These are phyloP conservation scores for Chrysolina haemoptera DNA, from an alignment of 2,888 invertebrate genomes.

Conservation along the genomic window DNA sequence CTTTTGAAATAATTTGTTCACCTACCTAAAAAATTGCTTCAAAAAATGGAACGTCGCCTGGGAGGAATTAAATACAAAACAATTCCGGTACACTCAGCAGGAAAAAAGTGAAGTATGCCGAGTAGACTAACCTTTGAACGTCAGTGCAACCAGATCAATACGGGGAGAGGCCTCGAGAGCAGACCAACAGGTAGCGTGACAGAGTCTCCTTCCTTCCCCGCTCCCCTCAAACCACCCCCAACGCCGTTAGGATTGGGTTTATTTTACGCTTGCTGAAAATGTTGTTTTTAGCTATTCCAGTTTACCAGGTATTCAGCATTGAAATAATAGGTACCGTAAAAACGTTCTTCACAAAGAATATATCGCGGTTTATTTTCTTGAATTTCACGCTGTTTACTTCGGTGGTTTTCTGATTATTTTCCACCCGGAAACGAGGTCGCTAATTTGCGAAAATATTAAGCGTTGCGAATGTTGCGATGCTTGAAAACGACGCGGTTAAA, in stretches of 20 bases:
- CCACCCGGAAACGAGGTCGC: neutral
- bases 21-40: too few relatives aligned
- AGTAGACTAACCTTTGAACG: constrained; percentile 58
- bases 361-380: constrained; percentile 21
- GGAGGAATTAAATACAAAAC: neutral
- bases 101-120: constrained; percentile 7
- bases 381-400: constrained; percentile 23
- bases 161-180: constrained; percentile 61
- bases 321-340: constrained; percentile 36
- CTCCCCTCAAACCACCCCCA: constrained; percentile 18
- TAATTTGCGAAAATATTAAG: neutral
- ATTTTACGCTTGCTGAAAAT: constrained; percentile 22
- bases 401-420: constrained; percentile 7
- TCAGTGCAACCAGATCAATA: constrained; percentile 60
- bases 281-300: constrained; percentile 28
- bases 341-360: constrained; percentile 33
- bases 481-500: too few relatives aligned
- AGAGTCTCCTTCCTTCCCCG: constrained; percentile 50
- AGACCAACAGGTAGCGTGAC: constrained; percentile 65
- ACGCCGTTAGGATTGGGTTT: constrained; percentile 21
- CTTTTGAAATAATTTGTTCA: too few relatives aligned
- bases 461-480: neutral
- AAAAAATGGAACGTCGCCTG: neutral
- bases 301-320: constrained; percentile 35
- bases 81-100: neutral